These are phyloP conservation scores for Girardinus metallicus DNA, from an alignment of 2,797 vertebrate species.

Conservation along the genomic window DNA sequence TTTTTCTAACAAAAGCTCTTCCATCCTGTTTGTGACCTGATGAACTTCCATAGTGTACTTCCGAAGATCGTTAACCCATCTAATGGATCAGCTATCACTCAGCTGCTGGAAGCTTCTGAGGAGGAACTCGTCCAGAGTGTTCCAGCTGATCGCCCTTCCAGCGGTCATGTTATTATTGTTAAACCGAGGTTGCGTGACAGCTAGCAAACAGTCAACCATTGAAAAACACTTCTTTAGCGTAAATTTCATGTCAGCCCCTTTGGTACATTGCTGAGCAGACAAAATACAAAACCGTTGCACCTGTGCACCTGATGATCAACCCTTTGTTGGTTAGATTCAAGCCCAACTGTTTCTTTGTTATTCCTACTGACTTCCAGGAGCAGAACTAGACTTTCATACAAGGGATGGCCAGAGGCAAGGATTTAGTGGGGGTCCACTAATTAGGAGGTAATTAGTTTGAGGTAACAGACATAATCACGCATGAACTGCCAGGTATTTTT, in stretches of 20 bases:
- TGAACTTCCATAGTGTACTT: not conserved
- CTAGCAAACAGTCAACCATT: not conserved
- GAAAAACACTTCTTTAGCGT: not conserved
- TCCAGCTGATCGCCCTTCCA: not conserved
- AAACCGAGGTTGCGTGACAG: not conserved
- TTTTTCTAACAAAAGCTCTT: too few species aligned
- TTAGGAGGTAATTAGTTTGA: not conserved
- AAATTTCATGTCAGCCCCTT: not conserved
- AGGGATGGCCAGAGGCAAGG: too few species aligned
- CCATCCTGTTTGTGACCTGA: not conserved
- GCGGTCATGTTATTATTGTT: not conserved
- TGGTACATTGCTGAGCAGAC: not conserved
- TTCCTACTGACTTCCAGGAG: too few species aligned
- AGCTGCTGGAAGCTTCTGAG: not conserved
- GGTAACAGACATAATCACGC: not conserved
- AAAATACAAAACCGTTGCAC: not conserved
- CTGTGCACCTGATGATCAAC: too few species aligned
- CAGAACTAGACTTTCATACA: too few species aligned
- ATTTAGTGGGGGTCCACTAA: not conserved
- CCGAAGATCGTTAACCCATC: not conserved
- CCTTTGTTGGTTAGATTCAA: too few species aligned
- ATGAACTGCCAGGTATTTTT: not conserved
- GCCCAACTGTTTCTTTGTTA: too few species aligned
- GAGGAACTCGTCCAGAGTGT: not conserved
- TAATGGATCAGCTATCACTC: constrained; percentile 6